A percentile compares a stretch with the other conserved stretches of the same genome.
phyloP scores from a whole-genome alignment of 2,797 vertebrate genomes.

The Scyliorhinus canicula region DNA sequence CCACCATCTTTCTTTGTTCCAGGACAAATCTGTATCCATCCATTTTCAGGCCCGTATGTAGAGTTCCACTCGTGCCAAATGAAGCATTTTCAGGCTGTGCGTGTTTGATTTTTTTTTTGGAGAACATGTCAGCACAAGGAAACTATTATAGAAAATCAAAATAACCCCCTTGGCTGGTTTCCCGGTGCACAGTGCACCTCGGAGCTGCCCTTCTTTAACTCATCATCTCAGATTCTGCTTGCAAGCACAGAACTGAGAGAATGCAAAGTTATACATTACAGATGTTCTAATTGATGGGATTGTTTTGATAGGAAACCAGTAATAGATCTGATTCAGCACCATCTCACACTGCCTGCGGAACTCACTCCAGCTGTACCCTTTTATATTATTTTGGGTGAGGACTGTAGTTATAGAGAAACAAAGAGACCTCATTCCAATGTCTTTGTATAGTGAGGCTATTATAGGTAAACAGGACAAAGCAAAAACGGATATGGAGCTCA shows the following conservation, averaged over 20 bases:
- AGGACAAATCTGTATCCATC: background rate
- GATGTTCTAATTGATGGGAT: background rate
- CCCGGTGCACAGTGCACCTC: background rate
- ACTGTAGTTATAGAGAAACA: background rate
- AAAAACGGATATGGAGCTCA: too few species aligned
- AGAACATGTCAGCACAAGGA: constrained; percentile 9
- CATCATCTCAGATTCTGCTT: background rate
- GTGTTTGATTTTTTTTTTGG: background rate
- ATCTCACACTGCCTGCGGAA: background rate
- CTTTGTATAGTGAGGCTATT: background rate
- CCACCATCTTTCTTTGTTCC: background rate
- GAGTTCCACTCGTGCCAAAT: background rate
- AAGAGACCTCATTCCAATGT: background rate
- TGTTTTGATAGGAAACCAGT: constrained; percentile 10
- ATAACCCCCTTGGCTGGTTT: background rate
- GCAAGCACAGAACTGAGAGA: background rate
- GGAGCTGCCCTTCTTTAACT: background rate
- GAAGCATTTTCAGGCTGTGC: background rate
- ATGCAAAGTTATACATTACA: background rate
- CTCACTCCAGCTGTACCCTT: background rate
- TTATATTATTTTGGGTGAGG: background rate
- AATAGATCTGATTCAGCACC: background rate
- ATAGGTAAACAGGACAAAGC: background rate
- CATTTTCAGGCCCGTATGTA: background rate
- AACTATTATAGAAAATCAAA: constrained; percentile 20